Evolutionary conservation across 2,797 vertebrate genomes (phyloP), one percentile per base, ranked within the genome.

Genomic region (Notamacropus eugenii): DNA sequence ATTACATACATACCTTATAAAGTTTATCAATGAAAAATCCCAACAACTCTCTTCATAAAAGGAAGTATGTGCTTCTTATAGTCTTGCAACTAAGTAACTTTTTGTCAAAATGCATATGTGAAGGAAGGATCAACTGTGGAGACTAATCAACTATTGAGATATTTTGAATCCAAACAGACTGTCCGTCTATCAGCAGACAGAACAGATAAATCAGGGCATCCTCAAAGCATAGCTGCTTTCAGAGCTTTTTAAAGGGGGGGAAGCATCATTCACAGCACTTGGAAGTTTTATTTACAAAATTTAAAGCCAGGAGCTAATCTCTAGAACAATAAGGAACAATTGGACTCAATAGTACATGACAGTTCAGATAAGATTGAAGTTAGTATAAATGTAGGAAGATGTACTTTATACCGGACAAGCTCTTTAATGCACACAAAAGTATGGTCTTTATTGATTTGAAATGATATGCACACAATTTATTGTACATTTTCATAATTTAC

Each of bases 91-190:
- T 94, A 59, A 94, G 55, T 74, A 0, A 24, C 95, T 74, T 57
- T 50, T 40, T 94, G 22, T 95, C 93, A 82, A 4, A 31, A 2
- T 92, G 0, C 3, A 93, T 92, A 40, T 95, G 28, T 9, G 12
- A 40, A 90, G 67, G 0, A 92, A 94, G 58, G 0, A 94, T 19
- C 52, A 95, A 91, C 67, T 12, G 82, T 90, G 14, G 40, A 14
- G 90, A 31, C 5, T 27, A 96, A 90, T 92, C 95, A 57, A 92
- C 5, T 92, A 92, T 93, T 93, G 50, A 91, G 91, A 67, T 93
- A 0, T 87, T 28, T 92, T 5, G 6, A n/a, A 96, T 16, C 91
- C 46, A 91, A 74, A 55, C 6, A 67, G 5, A 10, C 0, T 34
- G 19, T 0, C 2, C 67, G 29, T 54, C 50, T 34, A 0, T 2